A percentile compares a stretch with the other conserved stretches of the same genome.
Conservation (phyloP, 2,113 vertebrate genomes). For the Protobothrops flavoviridis region DNA sequence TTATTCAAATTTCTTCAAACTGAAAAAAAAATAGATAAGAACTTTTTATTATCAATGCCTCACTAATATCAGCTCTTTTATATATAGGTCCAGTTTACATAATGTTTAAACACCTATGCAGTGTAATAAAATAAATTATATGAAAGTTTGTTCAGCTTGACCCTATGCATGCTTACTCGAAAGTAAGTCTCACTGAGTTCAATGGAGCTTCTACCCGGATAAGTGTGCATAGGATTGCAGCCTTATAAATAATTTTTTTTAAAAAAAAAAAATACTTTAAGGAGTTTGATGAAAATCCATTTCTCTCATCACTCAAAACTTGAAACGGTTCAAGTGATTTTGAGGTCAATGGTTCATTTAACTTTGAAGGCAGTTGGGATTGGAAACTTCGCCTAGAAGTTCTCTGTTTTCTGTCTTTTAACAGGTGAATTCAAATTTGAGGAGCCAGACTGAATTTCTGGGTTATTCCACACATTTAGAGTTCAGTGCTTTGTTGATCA, state of each 20-base stretch:
- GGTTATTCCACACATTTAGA: not conserved
- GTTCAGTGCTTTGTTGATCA: not conserved
- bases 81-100: slow-evolving; percentile 42
- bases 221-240: slow-evolving; percentile 26
- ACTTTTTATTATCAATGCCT: slow-evolving; percentile 47
- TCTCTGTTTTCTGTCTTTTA: not conserved
- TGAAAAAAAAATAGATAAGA: slow-evolving; percentile 27
- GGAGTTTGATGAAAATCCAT: slow-evolving; percentile 50
- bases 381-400: accelerated
- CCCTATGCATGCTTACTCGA: slow-evolving; percentile 3
- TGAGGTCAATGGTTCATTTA: not conserved
- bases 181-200: slow-evolving; percentile 14
- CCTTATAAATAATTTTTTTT: slow-evolving; percentile 30
- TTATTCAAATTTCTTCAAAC: slow-evolving; percentile 43
- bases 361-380: not conserved
- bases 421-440: not conserved
- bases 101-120: slow-evolving; percentile 38
- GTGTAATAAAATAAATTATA: slow-evolving; percentile 49
- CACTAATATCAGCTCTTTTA: slow-evolving; percentile 57
- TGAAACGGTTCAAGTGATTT: slow-evolving; percentile 23
- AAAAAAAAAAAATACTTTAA: slow-evolving; percentile 19
- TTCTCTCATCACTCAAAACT: slow-evolving; percentile 46
- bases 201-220: not conserved
- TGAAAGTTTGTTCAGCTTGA: slow-evolving; percentile 11
- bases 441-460: not conserved